Conservation (phyloP, 2,797 vertebrate species). For the Craterocephalus amniculus region DNA sequence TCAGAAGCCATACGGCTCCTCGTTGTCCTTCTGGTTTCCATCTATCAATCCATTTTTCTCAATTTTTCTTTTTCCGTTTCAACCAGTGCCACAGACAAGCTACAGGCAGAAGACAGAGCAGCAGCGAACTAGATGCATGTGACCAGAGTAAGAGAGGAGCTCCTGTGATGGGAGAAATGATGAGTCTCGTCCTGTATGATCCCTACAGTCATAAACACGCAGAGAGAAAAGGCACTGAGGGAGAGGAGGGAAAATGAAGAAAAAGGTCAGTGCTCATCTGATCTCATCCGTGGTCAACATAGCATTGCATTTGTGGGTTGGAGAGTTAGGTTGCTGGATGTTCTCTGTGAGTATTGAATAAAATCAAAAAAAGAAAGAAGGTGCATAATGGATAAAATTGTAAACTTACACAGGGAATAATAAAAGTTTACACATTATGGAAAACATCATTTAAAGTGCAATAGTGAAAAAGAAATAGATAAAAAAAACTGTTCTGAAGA, state of each 20-base stretch:
- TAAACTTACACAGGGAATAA: not conserved
- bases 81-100: constrained; percentile 27
- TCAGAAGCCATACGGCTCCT: constrained; percentile 20
- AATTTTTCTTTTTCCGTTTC: constrained; percentile 8
- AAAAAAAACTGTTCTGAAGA: not conserved
- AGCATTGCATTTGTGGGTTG: not conserved
- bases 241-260: constrained; percentile 12
- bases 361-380: not conserved
- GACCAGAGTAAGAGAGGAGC: constrained; percentile 50
- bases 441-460: not conserved
- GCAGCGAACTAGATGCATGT: constrained; percentile 43
- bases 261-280: constrained; percentile 35
- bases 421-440: not conserved
- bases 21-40: constrained; percentile 15
- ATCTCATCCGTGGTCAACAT: not conserved
- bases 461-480: not conserved
- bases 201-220: constrained; percentile 30
- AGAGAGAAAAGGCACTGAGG: not conserved
- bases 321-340: not conserved
- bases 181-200: constrained; percentile 52
- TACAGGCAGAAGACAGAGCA: constrained; percentile 26
- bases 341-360: not conserved
- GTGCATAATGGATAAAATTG: not conserved
- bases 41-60: constrained; percentile 12
- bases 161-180: constrained; percentile 47